Conservation (phyloP, 1,140 invertebrate species). For the Temnothorax nylanderi region DNA sequence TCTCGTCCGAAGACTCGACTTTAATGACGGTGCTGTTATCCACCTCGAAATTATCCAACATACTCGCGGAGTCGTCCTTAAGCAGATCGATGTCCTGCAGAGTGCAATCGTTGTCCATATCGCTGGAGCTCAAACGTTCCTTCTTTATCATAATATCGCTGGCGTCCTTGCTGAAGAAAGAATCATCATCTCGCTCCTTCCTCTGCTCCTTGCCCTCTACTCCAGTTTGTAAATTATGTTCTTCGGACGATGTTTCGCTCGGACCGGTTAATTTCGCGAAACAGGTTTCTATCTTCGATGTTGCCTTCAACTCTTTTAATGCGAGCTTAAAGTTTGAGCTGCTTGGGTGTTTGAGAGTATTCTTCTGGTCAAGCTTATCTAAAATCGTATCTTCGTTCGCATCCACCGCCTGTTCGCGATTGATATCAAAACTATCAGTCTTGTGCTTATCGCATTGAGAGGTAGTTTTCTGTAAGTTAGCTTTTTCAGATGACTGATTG, state of each 20-base stretch:
- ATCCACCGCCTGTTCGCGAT: background rate
- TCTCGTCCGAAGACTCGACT: constrained; percentile 83
- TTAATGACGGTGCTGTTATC: constrained; percentile 79
- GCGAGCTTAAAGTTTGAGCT: constrained; percentile 13
- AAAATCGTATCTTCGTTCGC: background rate
- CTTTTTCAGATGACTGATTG: background rate
- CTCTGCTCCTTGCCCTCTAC: background rate
- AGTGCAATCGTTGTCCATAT: constrained; percentile 34
- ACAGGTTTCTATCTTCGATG: background rate
- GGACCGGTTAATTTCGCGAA: background rate
- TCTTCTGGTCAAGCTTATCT: background rate
- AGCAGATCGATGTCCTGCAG: background rate
- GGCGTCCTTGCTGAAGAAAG: background rate
- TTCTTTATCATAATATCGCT: constrained; percentile 16
- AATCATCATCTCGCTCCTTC: constrained; percentile 1
- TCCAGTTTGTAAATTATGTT: background rate
- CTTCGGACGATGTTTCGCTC: background rate
- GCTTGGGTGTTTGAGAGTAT: background rate
- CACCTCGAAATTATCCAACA: constrained; percentile 20
- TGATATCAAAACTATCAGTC: background rate
- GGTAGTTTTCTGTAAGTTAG: background rate
- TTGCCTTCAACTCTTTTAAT: constrained; percentile 12
- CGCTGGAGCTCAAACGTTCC: constrained; percentile 19
- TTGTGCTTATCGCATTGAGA: background rate
- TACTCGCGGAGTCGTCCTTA: constrained; percentile 8